Percentiles rank a stretch among this genome's conserved stretches.
Conservation (phyloP, 2,888 invertebrate genomes). For the Andrena camellia region DNA sequence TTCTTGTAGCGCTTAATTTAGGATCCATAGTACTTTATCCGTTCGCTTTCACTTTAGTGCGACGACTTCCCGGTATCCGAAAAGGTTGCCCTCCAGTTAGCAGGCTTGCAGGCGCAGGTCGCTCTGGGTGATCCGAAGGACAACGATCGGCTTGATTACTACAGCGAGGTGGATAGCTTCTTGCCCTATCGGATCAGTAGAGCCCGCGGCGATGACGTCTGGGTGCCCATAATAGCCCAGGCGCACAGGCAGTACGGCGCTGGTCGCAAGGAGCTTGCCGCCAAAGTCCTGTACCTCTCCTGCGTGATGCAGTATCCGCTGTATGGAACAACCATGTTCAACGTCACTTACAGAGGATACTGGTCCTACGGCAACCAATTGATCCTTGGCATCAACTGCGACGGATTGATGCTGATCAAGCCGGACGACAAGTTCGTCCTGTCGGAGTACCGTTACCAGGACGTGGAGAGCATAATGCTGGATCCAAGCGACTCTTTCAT, state of each 20-base stretch:
- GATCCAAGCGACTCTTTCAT: slow-evolving; percentile 97
- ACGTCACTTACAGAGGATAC: slow-evolving; percentile 96
- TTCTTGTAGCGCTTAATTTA: not conserved
- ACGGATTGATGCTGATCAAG: slow-evolving; percentile 96
- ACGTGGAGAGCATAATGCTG: slow-evolving; percentile 95
- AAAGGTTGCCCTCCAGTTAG: slow-evolving; percentile 96
- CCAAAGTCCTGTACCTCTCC: slow-evolving; percentile 96
- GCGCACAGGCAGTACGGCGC: slow-evolving; percentile 96
- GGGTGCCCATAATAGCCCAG: slow-evolving; percentile 94
- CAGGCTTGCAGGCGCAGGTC: slow-evolving; percentile 97
- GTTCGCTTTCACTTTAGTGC: slow-evolving; percentile 86
- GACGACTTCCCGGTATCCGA: slow-evolving; percentile 98
- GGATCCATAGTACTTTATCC: not conserved
- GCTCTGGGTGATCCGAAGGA: slow-evolving; percentile 95
- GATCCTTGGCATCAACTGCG: slow-evolving; percentile 95
- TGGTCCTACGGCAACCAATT: slow-evolving; percentile 93
- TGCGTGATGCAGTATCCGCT: slow-evolving; percentile 99
- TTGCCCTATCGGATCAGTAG: slow-evolving; percentile 93
- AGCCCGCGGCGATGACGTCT: slow-evolving; percentile 92
- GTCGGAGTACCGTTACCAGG: slow-evolving; percentile 95
- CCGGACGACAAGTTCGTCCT: slow-evolving; percentile 96
- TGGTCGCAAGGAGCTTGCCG: slow-evolving; percentile 95
- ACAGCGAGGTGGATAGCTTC: slow-evolving; percentile 96
- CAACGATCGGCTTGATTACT: slow-evolving; percentile 93
- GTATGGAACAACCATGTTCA: slow-evolving; percentile 94